A percentile compares a stretch with the other conserved stretches of the same genome.
These are phyloP conservation scores for Sturnira hondurensis DNA, from an alignment of 2,113 vertebrate species.

Conservation along the genomic window DNA sequence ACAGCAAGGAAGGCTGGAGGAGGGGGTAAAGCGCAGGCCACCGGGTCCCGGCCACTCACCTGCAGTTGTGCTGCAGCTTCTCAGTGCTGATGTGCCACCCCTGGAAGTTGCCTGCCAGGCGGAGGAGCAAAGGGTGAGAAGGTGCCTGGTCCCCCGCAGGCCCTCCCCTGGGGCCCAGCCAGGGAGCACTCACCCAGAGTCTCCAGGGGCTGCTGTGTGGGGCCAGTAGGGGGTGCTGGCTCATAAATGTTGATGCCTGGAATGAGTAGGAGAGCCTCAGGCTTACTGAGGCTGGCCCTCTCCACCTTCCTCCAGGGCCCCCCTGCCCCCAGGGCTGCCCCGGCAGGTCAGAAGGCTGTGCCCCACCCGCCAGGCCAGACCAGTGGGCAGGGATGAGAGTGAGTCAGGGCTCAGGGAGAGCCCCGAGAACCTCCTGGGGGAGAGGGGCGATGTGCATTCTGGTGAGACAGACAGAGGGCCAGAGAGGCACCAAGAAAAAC, in stretches of 20 bases:
- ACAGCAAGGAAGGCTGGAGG: neutral
- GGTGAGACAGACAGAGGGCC: neutral
- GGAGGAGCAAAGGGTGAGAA: neutral
- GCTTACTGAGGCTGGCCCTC: neutral
- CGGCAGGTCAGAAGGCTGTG: neutral
- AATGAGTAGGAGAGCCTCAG: neutral
- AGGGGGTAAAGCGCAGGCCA: fast-evolving
- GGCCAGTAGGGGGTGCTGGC: constrained; percentile 57
- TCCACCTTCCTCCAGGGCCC: fast-evolving
- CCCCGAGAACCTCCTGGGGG: neutral
- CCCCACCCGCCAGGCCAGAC: neutral
- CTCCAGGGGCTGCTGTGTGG: constrained; percentile 58
- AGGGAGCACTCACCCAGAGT: constrained; percentile 55
- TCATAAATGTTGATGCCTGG: constrained; percentile 75
- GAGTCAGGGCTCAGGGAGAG: constrained; percentile 22
- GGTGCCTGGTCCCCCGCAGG: fast-evolving
- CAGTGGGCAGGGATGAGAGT: neutral
- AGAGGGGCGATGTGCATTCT: neutral
- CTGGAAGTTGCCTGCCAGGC: constrained; percentile 81
- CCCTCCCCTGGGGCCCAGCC: fast-evolving
- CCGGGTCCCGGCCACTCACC: neutral
- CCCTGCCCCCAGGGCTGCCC: neutral
- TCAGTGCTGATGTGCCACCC: constrained; percentile 82
- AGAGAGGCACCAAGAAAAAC: neutral
- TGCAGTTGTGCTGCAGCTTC: constrained; percentile 75